phyloP scores from a whole-genome alignment of 2,888 invertebrate species.

The Abrostola triplasia region DNA sequence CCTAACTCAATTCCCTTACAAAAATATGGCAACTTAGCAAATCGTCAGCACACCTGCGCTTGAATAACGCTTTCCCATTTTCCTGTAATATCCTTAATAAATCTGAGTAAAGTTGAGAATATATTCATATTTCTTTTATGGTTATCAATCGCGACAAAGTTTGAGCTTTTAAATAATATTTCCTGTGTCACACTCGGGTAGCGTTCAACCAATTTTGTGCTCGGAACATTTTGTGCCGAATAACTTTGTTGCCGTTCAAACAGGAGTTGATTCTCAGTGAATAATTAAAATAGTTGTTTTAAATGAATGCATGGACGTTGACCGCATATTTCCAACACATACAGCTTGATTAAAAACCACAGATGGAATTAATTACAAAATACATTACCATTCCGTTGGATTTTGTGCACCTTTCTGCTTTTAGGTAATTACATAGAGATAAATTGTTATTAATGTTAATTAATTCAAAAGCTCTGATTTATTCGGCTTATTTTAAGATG shows the following conservation, averaged over 20 bases:
- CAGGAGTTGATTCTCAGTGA: conserved; percentile 67
- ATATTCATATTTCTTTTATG: conserved; percentile 76
- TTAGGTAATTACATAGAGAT: conserved; percentile 40
- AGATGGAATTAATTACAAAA: conserved; percentile 64
- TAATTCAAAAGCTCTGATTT: conserved; percentile 8
- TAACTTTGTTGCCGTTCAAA: conserved; percentile 59
- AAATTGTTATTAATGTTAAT: conserved; percentile 35
- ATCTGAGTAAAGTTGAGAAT: conserved; percentile 78
- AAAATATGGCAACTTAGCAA: conserved; percentile 86
- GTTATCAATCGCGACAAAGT: conserved; percentile 63
- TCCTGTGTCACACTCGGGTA: conserved; percentile 35
- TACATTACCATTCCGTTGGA: conserved; percentile 43
- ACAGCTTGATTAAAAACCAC: conserved; percentile 74
- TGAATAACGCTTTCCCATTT: conserved; percentile 85
- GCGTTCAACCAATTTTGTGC: conserved; percentile 41
- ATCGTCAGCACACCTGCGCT: conserved; percentile 86
- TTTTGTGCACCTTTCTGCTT: conserved; percentile 35
- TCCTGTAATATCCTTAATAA: conserved; percentile 83
- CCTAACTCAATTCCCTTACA: conserved; percentile 77
- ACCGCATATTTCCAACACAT: conserved; percentile 74
- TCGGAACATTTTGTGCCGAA: conserved; percentile 47
- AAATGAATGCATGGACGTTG: conserved; percentile 69
- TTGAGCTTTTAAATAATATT: conserved; percentile 50
- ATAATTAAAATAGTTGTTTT: conserved; percentile 79
- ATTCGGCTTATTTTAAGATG: neutral